Evolutionary conservation across 2,888 invertebrate genomes (phyloP), one percentile per base, ranked within the genome.

Genomic region (Leptinotarsa peninsularis): DNA sequence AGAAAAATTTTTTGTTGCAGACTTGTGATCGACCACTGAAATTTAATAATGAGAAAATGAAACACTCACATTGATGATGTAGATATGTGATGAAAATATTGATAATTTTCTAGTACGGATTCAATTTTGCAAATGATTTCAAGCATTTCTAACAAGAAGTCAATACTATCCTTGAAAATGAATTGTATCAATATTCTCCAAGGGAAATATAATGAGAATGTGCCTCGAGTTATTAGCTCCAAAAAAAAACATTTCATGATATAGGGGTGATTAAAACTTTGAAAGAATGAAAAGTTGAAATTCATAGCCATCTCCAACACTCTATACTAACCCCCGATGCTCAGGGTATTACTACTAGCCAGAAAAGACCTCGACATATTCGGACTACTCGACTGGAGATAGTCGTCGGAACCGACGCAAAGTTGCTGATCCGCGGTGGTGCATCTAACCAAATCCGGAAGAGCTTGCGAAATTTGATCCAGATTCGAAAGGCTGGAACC

Each of bases 401-500:
- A 90, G 49, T 79, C 78, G 10, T 86, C 86, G 3, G 88, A 86
- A 71, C 86, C 90, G 21, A 86, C 84, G 15, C 85, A 85, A 54
- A 89, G 80, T 73, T 88, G 86, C 74, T 91, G 89, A 78, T 83
- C 87, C 69, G 87, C 83, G 49, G 86, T 88, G n/a, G 89, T 88
- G 2, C 90, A 90, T 72, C 90, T 86, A 2, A 90, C 88, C 14
- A 90, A 85, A 80, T 90, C 90, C 2, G 90, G 89, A 17, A 90
- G 78, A 2, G 83, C 81, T 4, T 82, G 66, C 4, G 85, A 86
- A 49, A 93, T 86, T 84, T 93, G 93, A 85, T 94, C 93, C 83
- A 94, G 89, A 82, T 94, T 94, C 3, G 94, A 94, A 88, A 94
- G 90, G 81, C 93, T 93, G 0, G 93, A 94, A 0, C 94, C 93